phyloP scores from a whole-genome alignment of 1,140 invertebrate genomes.

The Drosophila cardini region DNA sequence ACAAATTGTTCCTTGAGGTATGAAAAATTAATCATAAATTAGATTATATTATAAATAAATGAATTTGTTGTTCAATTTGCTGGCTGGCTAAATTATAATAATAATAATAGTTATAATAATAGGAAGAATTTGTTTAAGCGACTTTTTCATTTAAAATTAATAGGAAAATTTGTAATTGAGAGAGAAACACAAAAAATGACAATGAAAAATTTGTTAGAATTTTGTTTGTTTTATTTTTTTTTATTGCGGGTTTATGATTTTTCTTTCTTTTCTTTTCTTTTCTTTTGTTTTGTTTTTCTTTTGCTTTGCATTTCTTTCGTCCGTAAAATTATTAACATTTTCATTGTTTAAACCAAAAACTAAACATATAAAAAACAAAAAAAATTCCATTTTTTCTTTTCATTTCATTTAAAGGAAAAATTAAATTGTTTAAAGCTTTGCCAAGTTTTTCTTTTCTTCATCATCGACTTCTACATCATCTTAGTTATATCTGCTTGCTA shows the following conservation, averaged over 20 bases:
- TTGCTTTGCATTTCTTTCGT: conserved; percentile 46
- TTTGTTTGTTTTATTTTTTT: conserved; percentile 13
- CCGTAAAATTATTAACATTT: conserved; percentile 68
- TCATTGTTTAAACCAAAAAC: conserved; percentile 65
- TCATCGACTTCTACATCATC: conserved; percentile 43
- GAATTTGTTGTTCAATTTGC: conserved; percentile 43
- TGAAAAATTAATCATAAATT: conserved; percentile 65
- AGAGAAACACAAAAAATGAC: conserved; percentile 29
- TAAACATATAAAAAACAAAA: conserved; percentile 77
- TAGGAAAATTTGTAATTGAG: conserved; percentile 63
- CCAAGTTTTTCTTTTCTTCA: conserved; percentile 66
- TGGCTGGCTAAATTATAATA: conserved; percentile 61
- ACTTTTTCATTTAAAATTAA: conserved; percentile 72
- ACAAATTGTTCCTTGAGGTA: conserved; percentile 72
- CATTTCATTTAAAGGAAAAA: conserved; percentile 70
- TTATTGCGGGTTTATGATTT: conserved; percentile 28
- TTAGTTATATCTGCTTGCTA: conserved; percentile 60
- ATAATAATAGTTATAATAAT: conserved; percentile 41
- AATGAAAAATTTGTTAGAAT: conserved; percentile 54
- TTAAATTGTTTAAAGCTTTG: conserved; percentile 84
- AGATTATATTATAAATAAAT: conserved; percentile 48
- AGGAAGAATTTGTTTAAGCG: conserved; percentile 67
- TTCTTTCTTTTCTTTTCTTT: conserved; percentile 16
- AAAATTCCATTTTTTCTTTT: conserved; percentile 64
- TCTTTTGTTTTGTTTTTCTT: conserved; percentile 18